Percentiles rank a stretch among this genome's conserved stretches.
These are phyloP conservation scores for Calephelis nemesis DNA, from an alignment of 1,140 invertebrate genomes.

Conservation along the genomic window DNA sequence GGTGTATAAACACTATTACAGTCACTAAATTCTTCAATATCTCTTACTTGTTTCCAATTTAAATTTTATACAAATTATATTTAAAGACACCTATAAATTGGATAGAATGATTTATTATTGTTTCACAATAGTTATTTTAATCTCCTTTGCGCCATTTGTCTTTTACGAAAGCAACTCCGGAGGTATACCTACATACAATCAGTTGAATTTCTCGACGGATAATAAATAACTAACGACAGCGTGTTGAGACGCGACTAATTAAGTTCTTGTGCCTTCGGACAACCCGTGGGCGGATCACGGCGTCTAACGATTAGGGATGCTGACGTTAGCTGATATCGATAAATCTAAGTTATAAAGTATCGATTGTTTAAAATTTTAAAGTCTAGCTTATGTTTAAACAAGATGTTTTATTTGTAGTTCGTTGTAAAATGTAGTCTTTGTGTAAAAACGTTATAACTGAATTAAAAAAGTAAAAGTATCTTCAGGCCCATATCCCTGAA, in stretches of 20 bases:
- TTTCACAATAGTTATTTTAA: slow-evolving; percentile 26
- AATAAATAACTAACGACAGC: slow-evolving; percentile 57
- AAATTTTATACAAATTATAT: background rate
- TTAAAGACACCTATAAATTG: background rate
- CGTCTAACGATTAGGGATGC: slow-evolving; percentile 38
- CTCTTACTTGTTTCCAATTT: no score
- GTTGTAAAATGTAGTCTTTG: no score
- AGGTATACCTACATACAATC: slow-evolving; percentile 44
- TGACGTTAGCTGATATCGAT: background rate
- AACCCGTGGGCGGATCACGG: slow-evolving; percentile 46
- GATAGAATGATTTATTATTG: slow-evolving; percentile 11
- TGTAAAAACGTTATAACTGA: no score
- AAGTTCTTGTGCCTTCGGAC: slow-evolving; percentile 61
- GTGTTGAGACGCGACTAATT: slow-evolving; percentile 63
- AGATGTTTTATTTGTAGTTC: no score
- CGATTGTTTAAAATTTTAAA: no score
- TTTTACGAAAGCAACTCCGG: slow-evolving; percentile 40
- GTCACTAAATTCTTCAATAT: no score
- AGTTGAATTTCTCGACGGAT: slow-evolving; percentile 52
- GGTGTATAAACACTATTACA: no score
- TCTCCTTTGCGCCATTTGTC: slow-evolving; percentile 40
- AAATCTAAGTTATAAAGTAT: no score
- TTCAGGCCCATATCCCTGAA: no score
- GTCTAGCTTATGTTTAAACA: no score
- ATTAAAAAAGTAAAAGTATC: no score